Conservation (phyloP, 2,888 invertebrate genomes). For the Scotopteryx bipunctaria region DNA sequence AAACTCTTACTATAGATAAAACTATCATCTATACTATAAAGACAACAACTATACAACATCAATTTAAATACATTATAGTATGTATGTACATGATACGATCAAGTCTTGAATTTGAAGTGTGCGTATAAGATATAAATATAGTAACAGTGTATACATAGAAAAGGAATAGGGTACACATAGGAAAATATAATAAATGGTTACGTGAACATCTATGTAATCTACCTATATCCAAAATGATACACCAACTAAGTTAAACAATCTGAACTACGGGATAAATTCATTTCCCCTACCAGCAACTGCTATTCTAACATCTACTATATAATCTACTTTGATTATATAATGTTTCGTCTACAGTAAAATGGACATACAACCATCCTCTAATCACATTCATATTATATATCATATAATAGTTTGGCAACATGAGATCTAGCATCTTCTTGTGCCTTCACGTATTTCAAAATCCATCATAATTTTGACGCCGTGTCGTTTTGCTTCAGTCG, state of each 20-base stretch:
- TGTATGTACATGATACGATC: constrained; percentile 67
- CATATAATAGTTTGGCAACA: constrained; percentile 72
- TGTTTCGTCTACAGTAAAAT: constrained; percentile 74
- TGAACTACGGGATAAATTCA: constrained; percentile 63
- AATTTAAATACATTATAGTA: constrained; percentile 44
- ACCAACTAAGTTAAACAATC: constrained; percentile 48
- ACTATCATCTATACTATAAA: constrained; percentile 53
- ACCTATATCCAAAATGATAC: constrained; percentile 38
- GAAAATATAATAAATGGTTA: constrained; percentile 45
- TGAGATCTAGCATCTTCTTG: constrained; percentile 50
- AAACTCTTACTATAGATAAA: constrained; percentile 29
- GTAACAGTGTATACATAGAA: constrained; percentile 34
- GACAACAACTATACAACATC: constrained; percentile 72
- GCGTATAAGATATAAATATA: constrained; percentile 57
- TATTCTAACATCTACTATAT: constrained; percentile 36
- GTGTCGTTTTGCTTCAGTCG: constrained; percentile 49
- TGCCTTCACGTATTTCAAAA: constrained; percentile 29
- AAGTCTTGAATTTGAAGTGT: constrained; percentile 80
- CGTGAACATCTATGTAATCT: constrained; percentile 40
- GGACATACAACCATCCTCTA: constrained; percentile 76
- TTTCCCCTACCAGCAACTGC: constrained; percentile 41
- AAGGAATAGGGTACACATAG: constrained; percentile 29
- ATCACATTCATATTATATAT: constrained; percentile 63
- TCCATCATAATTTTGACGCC: constrained; percentile 32
- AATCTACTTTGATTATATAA: constrained; percentile 53